phyloP scores from a whole-genome alignment of 1,140 invertebrate species.

The Phymastichus coffea region DNA sequence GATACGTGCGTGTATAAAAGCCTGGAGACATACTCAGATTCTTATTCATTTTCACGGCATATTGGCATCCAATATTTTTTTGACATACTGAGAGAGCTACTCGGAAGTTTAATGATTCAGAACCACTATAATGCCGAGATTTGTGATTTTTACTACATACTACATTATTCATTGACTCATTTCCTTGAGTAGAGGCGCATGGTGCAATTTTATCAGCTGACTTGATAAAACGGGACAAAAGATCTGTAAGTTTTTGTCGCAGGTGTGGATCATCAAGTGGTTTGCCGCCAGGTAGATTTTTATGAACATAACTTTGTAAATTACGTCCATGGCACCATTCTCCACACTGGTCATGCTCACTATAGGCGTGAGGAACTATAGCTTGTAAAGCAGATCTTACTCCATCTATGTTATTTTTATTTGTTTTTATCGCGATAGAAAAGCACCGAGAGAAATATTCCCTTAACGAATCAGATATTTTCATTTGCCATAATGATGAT shows the following conservation, averaged over 20 bases:
- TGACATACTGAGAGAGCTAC: conserved; percentile 16
- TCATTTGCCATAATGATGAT: not conserved
- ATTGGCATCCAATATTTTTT: conserved; percentile 21
- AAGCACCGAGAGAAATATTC: conserved; percentile 17
- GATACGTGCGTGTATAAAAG: too few relatives aligned
- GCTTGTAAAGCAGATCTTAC: not conserved
- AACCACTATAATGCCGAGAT: conserved; percentile 18
- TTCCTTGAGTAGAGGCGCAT: conserved; percentile 27
- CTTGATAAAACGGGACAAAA: conserved; percentile 14
- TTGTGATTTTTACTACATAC: conserved; percentile 19
- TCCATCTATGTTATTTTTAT: conserved; percentile 1
- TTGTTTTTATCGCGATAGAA: not conserved
- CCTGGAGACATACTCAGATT: too few relatives aligned
- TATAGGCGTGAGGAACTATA: not conserved
- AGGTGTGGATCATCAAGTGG: not conserved
- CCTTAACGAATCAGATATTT: not conserved
- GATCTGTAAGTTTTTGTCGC: not conserved
- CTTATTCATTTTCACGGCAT: not conserved
- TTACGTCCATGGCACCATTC: not conserved
- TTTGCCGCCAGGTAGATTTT: not conserved
- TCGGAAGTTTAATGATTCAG: conserved; percentile 25
- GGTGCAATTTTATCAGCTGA: conserved; percentile 21
- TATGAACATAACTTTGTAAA: not conserved
- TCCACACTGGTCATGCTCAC: not conserved
- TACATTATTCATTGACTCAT: conserved; percentile 1